Evolutionary conservation across 2,113 vertebrate species (phyloP).

Genomic region (Pachycephala philippinensis): DNA sequence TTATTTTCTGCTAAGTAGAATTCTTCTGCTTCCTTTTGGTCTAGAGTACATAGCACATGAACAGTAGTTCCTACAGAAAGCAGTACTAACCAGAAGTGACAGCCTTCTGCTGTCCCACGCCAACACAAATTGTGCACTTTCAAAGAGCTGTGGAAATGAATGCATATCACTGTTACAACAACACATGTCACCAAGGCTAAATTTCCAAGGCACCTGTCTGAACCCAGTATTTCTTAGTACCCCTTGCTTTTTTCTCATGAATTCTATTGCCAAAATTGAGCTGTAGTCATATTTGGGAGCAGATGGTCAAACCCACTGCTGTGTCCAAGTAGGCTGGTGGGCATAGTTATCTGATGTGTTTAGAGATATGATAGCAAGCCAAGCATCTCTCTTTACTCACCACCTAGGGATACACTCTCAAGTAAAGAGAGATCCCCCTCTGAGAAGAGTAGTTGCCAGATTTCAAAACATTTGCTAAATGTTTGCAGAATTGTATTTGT

Average conservation of each 20-base stretch:
- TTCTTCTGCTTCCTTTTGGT: neutral
- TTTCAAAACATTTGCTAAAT: constrained; percentile 39
- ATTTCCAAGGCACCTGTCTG: constrained; percentile 62
- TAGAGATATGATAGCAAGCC: constrained; percentile 56
- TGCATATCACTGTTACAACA: constrained; percentile 13
- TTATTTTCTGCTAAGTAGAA: neutral
- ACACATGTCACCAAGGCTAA: constrained; percentile 30
- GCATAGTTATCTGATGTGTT: constrained; percentile 69
- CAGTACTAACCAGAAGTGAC: constrained; percentile 41
- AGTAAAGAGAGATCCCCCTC: constrained; percentile 47
- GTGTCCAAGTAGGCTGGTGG: constrained; percentile 72
- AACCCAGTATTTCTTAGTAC: constrained; percentile 58
- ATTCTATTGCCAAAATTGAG: constrained; percentile 64
- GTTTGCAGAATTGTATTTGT: constrained; percentile 11
- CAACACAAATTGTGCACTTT: constrained; percentile 8
- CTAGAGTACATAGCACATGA: neutral
- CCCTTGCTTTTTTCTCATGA: constrained; percentile 43
- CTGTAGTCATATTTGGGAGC: constrained; percentile 68
- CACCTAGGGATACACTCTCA: constrained; percentile 53
- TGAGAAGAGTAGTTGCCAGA: constrained; percentile 6
- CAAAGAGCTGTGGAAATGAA: neutral
- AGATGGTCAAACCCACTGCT: constrained; percentile 75
- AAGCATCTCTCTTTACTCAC: constrained; percentile 62
- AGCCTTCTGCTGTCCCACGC: neutral
- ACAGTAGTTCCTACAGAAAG: neutral